phyloP scores from a whole-genome alignment of 2,888 invertebrate species.

The Pemphredon lugubris region DNA sequence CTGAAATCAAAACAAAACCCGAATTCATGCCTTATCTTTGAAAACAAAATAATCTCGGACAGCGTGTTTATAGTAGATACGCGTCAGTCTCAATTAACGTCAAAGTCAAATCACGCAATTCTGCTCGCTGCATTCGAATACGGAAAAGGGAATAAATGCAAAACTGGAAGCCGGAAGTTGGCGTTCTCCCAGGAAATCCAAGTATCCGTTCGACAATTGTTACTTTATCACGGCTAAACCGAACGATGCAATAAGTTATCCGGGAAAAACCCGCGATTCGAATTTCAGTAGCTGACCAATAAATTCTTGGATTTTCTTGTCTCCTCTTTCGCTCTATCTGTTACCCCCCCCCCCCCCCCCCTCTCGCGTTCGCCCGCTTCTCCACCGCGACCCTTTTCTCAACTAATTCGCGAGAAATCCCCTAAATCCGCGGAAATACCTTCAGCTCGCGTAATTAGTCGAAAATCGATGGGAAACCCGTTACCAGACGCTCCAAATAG shows the following conservation, averaged over 20 bases:
- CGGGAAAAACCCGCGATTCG: background rate
- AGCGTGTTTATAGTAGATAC: too few species aligned
- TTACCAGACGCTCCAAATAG: too few species aligned
- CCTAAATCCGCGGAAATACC: constrained; percentile 4
- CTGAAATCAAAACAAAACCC: too few species aligned
- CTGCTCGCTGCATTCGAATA: too few species aligned
- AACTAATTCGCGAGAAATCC: constrained; percentile 26
- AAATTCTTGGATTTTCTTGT: constrained; percentile 35
- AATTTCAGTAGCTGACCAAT: constrained; percentile 16
- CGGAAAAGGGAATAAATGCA: too few species aligned
- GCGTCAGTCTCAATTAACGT: too few species aligned
- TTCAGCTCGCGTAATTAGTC: constrained; percentile 31
- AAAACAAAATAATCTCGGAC: too few species aligned
- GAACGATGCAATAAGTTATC: constrained; percentile 8
- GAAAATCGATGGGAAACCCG: constrained; percentile 26
- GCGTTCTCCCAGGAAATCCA: background rate
- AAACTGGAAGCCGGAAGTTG: background rate
- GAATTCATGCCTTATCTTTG: too few species aligned
- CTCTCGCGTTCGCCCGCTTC: background rate
- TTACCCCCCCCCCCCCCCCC: constrained; percentile 6
- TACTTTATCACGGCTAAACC: background rate
- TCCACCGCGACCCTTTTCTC: constrained; percentile 8
- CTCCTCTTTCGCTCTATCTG: constrained; percentile 3
- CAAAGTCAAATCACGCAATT: too few species aligned
- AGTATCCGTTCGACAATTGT: background rate